phyloP scores from a whole-genome alignment of 2,113 vertebrate genomes.

The Cnemophilus loriae region DNA sequence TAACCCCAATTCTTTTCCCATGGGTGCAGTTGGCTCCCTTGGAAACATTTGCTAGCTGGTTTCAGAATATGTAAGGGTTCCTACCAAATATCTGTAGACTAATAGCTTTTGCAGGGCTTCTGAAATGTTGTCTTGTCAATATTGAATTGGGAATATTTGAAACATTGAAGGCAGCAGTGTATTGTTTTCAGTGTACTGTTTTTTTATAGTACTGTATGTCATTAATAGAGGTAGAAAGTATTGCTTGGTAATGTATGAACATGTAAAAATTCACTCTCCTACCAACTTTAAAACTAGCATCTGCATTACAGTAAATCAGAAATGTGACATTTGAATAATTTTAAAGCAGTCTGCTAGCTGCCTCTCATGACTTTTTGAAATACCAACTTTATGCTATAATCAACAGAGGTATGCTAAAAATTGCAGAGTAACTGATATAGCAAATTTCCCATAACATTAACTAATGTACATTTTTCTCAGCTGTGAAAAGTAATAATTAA shows the following conservation, averaged over 20 bases:
- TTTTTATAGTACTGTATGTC: neutral
- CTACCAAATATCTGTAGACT: neutral
- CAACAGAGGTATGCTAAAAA: neutral
- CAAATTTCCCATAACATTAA: neutral
- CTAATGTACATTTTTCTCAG: neutral
- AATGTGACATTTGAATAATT: neutral
- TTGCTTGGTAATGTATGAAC: neutral
- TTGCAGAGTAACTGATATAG: neutral
- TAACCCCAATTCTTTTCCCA: conserved; percentile 29
- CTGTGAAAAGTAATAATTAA: neutral
- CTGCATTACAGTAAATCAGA: neutral
- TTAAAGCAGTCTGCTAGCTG: neutral
- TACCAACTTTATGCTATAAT: neutral
- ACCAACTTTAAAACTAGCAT: neutral
- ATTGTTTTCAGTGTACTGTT: neutral
- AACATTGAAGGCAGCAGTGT: neutral
- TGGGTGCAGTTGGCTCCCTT: neutral
- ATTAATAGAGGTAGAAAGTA: neutral
- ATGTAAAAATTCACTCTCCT: neutral
- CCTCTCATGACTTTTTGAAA: neutral
- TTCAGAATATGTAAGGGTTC: neutral
- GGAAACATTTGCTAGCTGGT: neutral
- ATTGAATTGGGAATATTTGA: neutral
- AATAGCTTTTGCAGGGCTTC: neutral
- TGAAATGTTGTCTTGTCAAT: neutral